Evolutionary conservation across 2,797 vertebrate species (phyloP), one percentile per base, ranked within the genome.

Genomic region (Gambelia wislizenii): DNA sequence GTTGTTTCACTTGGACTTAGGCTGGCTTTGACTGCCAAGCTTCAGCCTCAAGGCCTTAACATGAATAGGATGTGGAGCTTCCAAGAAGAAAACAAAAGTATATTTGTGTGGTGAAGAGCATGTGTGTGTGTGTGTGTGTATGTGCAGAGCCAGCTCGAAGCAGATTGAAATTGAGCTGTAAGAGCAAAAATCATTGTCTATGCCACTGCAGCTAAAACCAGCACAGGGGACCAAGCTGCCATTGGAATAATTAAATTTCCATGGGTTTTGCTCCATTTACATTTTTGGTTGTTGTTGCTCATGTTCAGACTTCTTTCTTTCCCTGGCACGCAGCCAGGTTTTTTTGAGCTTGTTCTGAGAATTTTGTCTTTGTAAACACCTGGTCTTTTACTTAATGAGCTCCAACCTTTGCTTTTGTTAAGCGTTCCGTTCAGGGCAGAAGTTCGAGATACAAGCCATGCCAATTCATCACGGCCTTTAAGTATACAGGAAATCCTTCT

Each of bases 401-500:
- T 95, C 86, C 90, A 93, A 92, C 78, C 78, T 2, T 52, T 89
- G 77, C 87, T 89, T 72, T 75, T 76, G 49, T 92, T 89, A 91
- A 92, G 92, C 83, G 91, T 47, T 42, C 82, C 5, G 27, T 47
- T 42, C 44, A 86, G 85, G 80, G 93, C 95, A 93, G 90, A 79
- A 81, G 77, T 95, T 95, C 86, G 95, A 96, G 95, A 95, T 95
- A 95, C 90, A 95, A 92, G 89, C 79, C 90, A 95, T 61, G 87
- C 92, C 96, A 91, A 83, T 93, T 94, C 93, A 93, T 9, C 14
- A 33, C 1, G 33, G 80, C 80, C 94, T 95, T 95, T 94, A 94
- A 91, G 89, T 79, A 81, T 47, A 87, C 90, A 93, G 95, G 95
- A 97, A 96, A 96, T 95, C 93, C 93, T 96, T 95, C 12, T 4